Percentiles rank a stretch among this genome's conserved stretches.
These are phyloP conservation scores for Eucriotettix oculatus DNA, from an alignment of 2,888 invertebrate species.

Conservation along the genomic window DNA sequence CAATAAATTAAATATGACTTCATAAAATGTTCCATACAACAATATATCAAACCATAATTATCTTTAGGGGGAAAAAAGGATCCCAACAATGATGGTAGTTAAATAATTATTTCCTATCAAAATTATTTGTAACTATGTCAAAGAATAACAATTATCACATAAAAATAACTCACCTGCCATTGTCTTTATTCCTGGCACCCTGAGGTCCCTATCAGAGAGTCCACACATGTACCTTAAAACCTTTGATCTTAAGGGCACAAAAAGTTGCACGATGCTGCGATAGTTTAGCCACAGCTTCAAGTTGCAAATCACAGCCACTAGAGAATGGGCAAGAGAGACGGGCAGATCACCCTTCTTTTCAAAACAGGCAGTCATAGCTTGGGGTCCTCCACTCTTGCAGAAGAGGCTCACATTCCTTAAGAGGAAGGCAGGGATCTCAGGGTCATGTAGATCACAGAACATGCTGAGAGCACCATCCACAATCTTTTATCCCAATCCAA, in stretches of 20 bases:
- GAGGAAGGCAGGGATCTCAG: slow-evolving; percentile 80
- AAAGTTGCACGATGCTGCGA: slow-evolving; percentile 71
- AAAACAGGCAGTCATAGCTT: slow-evolving; percentile 75
- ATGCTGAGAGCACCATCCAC: slow-evolving; percentile 64
- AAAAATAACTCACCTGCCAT: slow-evolving; percentile 58
- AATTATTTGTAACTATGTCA: too few species aligned
- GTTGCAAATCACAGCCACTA: slow-evolving; percentile 83
- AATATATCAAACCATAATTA: too few species aligned
- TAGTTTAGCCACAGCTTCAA: slow-evolving; percentile 87
- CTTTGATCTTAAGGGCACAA: slow-evolving; percentile 72
- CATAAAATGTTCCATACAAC: too few species aligned
- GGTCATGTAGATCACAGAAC: slow-evolving; percentile 84
- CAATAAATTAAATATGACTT: too few species aligned
- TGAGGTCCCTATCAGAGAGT: slow-evolving; percentile 77
- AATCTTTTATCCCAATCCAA: slow-evolving; percentile 61
- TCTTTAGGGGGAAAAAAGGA: too few species aligned
- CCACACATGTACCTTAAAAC: slow-evolving; percentile 88
- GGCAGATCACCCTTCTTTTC: slow-evolving; percentile 62
- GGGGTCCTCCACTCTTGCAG: slow-evolving; percentile 78
- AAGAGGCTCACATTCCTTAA: slow-evolving; percentile 85
- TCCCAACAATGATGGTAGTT: too few species aligned
- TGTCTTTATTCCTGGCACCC: slow-evolving; percentile 73
- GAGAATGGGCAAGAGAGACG: slow-evolving; percentile 76
- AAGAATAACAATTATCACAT: too few species aligned
- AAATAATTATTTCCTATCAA: too few species aligned